phyloP scores from a whole-genome alignment of 2,888 invertebrate species.

The Chrysomela aeneicollis region DNA sequence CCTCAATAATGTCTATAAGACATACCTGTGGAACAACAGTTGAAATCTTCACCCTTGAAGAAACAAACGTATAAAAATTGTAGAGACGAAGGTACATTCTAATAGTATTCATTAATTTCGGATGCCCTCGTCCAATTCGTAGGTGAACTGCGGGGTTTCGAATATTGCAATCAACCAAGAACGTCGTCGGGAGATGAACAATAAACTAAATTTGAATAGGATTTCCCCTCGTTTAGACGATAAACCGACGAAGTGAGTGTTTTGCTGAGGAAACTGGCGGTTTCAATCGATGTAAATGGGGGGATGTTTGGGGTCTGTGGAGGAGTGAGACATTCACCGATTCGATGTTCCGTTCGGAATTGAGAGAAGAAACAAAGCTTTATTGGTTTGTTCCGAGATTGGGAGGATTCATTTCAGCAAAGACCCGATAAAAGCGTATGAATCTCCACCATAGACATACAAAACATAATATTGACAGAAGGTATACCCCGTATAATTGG shows the following conservation, averaged over 20 bases:
- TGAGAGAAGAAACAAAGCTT: not conserved
- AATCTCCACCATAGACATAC: too few relatives aligned
- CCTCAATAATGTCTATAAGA: too few relatives aligned
- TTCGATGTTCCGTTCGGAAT: not conserved
- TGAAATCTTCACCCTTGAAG: too few relatives aligned
- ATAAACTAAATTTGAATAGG: constrained; percentile 37
- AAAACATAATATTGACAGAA: too few relatives aligned
- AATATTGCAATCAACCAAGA: not conserved
- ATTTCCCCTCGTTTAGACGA: constrained; percentile 28
- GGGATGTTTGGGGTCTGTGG: constrained; percentile 26
- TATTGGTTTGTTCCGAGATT: not conserved
- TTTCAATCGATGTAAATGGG: constrained; percentile 36
- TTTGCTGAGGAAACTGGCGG: constrained; percentile 29
- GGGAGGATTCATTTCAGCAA: too few relatives aligned
- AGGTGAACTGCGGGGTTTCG: not conserved
- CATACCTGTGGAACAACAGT: too few relatives aligned
- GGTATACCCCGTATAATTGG: too few relatives aligned
- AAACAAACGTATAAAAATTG: too few relatives aligned
- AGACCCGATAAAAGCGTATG: not conserved
- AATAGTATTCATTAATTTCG: too few relatives aligned
- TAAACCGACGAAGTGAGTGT: constrained; percentile 22
- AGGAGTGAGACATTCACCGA: not conserved
- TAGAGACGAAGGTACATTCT: too few relatives aligned
- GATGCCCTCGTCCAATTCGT: not conserved
- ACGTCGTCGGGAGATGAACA: constrained; percentile 9